These are phyloP conservation scores for Formica selysi DNA, from an alignment of 1,140 invertebrate genomes.

Conservation along the genomic window DNA sequence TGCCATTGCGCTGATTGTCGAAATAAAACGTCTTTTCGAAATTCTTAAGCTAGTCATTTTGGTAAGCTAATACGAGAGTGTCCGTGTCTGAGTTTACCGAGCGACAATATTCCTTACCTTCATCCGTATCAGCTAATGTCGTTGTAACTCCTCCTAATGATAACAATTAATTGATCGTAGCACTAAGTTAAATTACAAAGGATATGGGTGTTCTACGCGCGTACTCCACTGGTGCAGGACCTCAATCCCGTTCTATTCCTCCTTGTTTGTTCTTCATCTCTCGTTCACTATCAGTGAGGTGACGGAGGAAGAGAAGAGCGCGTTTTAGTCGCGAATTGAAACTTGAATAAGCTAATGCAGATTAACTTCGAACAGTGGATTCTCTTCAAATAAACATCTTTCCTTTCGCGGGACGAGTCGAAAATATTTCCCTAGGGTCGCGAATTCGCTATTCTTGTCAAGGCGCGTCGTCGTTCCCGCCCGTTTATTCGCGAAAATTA, in stretches of 20 bases:
- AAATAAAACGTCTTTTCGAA: background rate
- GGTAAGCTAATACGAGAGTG: background rate
- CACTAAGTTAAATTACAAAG: background rate
- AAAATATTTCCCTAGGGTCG: background rate
- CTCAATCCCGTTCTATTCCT: background rate
- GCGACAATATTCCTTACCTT: background rate
- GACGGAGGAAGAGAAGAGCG: background rate
- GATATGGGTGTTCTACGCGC: background rate
- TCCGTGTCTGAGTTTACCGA: background rate
- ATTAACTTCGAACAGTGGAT: slow-evolving; percentile 2
- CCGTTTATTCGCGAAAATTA: slow-evolving; percentile 30
- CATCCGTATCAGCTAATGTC: background rate
- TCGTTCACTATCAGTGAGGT: background rate
- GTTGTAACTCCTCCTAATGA: background rate
- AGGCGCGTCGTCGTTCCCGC: background rate
- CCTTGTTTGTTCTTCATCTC: background rate
- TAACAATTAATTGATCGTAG: background rate
- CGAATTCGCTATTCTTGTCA: background rate
- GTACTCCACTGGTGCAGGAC: background rate
- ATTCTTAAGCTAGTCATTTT: slow-evolving; percentile 11
- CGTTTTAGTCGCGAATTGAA: background rate
- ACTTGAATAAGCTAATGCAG: background rate
- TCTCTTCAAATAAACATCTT: background rate
- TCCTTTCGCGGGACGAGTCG: background rate
- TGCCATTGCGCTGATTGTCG: background rate